A percentile compares a stretch with the other conserved stretches of the same genome.
phyloP scores from a whole-genome alignment of 1,140 invertebrate genomes.

The Probaryconus sp. region DNA sequence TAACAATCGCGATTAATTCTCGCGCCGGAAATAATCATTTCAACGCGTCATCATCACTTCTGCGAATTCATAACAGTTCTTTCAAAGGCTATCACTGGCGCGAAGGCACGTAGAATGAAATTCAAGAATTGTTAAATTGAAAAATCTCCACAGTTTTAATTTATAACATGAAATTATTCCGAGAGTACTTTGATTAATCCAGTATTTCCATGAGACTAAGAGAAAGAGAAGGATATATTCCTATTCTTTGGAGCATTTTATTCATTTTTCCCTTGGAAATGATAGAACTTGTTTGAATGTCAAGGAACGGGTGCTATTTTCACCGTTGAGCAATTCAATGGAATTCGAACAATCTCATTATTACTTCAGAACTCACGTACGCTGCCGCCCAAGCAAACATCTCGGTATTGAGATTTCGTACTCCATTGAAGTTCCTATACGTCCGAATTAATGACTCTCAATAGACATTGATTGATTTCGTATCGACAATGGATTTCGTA shows the following conservation, averaged over 20 bases:
- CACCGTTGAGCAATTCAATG: constrained; percentile 3
- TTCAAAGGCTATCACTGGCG: background rate
- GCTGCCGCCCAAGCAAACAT: constrained; percentile 4
- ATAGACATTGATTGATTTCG: constrained; percentile 33
- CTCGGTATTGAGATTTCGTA: constrained; percentile 33
- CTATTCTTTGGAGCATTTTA: constrained; percentile 2
- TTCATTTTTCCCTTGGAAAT: constrained; percentile 15
- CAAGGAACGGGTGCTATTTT: constrained; percentile 19
- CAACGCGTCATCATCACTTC: no score
- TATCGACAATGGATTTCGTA: constrained; percentile 8
- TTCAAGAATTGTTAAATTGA: no score
- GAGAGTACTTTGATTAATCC: background rate
- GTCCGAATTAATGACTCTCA: constrained; percentile 30
- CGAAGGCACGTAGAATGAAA: constrained; percentile 6
- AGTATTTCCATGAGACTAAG: background rate
- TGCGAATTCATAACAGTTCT: constrained; percentile 21
- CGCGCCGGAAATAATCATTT: background rate
- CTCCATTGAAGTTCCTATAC: constrained; percentile 1
- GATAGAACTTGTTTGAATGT: constrained; percentile 17
- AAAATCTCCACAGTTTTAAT: no score
- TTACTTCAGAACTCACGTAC: constrained; percentile 18
- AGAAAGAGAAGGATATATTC: background rate
- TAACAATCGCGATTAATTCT: constrained; percentile 38
- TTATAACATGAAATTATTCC: constrained; percentile 11
- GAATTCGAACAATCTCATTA: constrained; percentile 29